Percentiles rank a stretch among this genome's conserved stretches.
Evolutionary conservation across 2,888 invertebrate genomes (phyloP).

Genomic region (Falcaria lacertinaria): DNA sequence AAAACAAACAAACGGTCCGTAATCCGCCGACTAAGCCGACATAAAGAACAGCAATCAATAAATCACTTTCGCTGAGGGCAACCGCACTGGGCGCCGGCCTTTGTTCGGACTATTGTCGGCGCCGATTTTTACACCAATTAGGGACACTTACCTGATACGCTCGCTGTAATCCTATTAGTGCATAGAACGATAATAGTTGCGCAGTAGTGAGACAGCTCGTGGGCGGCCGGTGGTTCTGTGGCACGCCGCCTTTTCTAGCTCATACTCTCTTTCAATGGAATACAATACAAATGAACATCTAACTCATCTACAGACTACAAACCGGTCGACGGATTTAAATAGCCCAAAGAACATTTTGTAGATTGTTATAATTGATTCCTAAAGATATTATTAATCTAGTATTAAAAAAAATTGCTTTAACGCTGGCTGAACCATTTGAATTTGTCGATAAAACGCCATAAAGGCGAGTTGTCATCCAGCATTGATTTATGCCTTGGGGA

Average conservation of each 20-base stretch:
- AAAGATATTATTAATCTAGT: no score
- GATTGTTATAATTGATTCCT: no score
- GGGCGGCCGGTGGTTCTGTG: slow-evolving; percentile 44
- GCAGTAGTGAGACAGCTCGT: slow-evolving; percentile 33
- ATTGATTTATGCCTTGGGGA: slow-evolving; percentile 65
- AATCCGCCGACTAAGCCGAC: slow-evolving; percentile 57
- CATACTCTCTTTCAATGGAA: not conserved
- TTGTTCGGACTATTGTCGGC: slow-evolving; percentile 63
- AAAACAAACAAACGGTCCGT: slow-evolving; percentile 64
- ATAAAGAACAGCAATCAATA: slow-evolving; percentile 66
- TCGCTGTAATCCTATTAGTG: slow-evolving; percentile 70
- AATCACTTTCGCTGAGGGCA: slow-evolving; percentile 69
- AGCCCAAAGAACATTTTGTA: no score
- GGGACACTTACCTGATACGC: slow-evolving; percentile 74
- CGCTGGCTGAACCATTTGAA: slow-evolving; percentile 36
- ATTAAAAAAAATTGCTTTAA: no score
- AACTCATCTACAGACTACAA: not conserved
- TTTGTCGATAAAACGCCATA: slow-evolving; percentile 44
- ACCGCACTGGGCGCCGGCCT: slow-evolving; percentile 63
- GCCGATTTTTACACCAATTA: slow-evolving; percentile 77
- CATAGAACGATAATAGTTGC: slow-evolving; percentile 29
- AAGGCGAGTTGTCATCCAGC: slow-evolving; percentile 43
- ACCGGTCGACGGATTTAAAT: not conserved
- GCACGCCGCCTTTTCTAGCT: slow-evolving; percentile 10
- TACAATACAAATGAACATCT: not conserved